Evolutionary conservation across 1,140 invertebrate genomes (phyloP).

Genomic region (Choristoneura fumiferana): DNA sequence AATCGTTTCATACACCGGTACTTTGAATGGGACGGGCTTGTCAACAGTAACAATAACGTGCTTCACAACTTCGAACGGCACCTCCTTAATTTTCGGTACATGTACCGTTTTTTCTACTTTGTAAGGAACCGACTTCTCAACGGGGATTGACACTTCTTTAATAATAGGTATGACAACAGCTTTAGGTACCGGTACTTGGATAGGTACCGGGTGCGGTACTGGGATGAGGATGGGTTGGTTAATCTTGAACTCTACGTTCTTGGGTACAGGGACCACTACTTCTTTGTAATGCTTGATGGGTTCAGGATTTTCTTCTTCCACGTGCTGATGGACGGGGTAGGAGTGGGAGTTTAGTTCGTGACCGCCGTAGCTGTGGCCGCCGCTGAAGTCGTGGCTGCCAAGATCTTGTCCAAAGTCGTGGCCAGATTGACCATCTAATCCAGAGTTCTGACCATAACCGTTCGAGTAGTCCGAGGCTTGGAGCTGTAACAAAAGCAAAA

Average conservation of each 20-base stretch:
- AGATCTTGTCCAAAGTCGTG: conserved; percentile 31
- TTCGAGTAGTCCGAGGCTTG: not conserved
- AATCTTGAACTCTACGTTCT: conserved; percentile 84
- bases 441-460: not conserved
- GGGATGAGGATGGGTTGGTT: conserved; percentile 84
- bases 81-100: conserved; percentile 85
- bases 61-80: conserved; percentile 85
- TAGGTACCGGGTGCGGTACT: conserved; percentile 85
- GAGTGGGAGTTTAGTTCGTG: conserved; percentile 62
- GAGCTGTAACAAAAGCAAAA: not conserved
- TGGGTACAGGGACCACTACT: conserved; percentile 83
- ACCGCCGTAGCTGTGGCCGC: conserved; percentile 40
- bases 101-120: conserved; percentile 86
- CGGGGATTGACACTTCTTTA: conserved; percentile 85
- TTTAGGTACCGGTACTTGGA: conserved; percentile 85
- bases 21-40: conserved; percentile 85
- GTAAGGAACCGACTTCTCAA: conserved; percentile 86
- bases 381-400: conserved; percentile 26
- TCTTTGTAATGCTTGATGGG: conserved; percentile 85
- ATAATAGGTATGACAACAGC: conserved; percentile 85
- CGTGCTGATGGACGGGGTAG: conserved; percentile 82
- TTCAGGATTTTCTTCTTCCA: conserved; percentile 85
- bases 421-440: conserved; percentile 21
- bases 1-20: conserved; percentile 86
- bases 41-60: conserved; percentile 85